These are phyloP conservation scores for Helostoma temminkii DNA, from an alignment of 2,797 vertebrate species.

Conservation along the genomic window DNA sequence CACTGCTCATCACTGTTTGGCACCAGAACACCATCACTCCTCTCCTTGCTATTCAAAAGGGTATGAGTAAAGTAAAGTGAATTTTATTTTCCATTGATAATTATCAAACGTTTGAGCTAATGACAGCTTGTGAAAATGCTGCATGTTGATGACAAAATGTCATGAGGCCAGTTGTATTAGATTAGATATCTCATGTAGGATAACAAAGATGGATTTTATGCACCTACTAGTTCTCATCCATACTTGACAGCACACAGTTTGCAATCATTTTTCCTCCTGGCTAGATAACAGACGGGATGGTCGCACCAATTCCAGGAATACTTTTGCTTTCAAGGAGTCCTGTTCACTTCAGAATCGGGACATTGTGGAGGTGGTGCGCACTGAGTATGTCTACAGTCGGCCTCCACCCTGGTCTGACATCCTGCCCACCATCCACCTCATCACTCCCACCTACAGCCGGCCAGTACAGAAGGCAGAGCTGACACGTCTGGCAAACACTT, in stretches of 20 bases:
- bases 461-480: constrained; percentile 86
- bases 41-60: constrained; percentile 80
- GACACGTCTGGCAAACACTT: constrained; percentile 84
- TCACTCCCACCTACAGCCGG: constrained; percentile 85
- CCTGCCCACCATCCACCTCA: constrained; percentile 79
- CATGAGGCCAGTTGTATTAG: not conserved
- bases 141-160: not conserved
- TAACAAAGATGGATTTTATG: not conserved
- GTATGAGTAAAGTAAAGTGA: constrained; percentile 8
- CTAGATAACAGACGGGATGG: constrained; percentile 69
- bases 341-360: constrained; percentile 66
- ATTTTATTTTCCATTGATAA: not conserved
- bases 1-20: constrained; percentile 91
- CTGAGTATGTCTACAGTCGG: constrained; percentile 75
- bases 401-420: constrained; percentile 79
- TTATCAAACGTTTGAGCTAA: not conserved
- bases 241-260: constrained; percentile 15
- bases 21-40: constrained; percentile 86
- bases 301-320: constrained; percentile 58
- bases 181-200: not conserved
- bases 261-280: constrained; percentile 1
- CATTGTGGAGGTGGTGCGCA: constrained; percentile 75
- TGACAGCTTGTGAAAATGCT: not conserved
- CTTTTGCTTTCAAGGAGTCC: constrained; percentile 70
- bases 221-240: not conserved